phyloP scores from a whole-genome alignment of 2,888 invertebrate species.

The Slavum lentiscoides region DNA sequence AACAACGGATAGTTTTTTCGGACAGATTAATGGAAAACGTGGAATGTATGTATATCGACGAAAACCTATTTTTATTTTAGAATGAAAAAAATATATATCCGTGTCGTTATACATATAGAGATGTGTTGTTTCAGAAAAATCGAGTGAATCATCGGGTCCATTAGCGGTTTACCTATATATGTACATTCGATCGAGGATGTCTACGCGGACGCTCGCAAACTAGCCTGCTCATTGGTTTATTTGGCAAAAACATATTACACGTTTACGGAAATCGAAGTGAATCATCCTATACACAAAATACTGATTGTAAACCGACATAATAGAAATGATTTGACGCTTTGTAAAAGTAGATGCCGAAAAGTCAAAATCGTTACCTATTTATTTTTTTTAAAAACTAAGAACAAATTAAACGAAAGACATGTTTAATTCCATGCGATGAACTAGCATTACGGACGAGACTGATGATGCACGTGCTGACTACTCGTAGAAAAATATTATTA shows the following conservation, averaged over 20 bases:
- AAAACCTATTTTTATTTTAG: too few species aligned
- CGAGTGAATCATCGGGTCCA: background rate
- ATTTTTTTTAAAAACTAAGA: background rate
- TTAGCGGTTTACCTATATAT: background rate
- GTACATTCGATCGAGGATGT: too few species aligned
- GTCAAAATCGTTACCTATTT: too few species aligned
- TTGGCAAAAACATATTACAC: background rate
- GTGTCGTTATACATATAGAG: too few species aligned
- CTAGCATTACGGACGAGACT: background rate
- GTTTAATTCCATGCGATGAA: background rate
- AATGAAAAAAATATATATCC: too few species aligned
- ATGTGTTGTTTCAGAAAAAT: background rate
- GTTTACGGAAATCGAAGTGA: background rate
- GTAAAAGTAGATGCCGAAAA: background rate
- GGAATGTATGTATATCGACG: too few species aligned
- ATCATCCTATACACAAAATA: background rate
- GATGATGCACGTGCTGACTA: background rate
- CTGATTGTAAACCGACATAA: background rate
- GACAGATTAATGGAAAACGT: too few species aligned
- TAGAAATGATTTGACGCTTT: background rate
- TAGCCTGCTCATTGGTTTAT: background rate
- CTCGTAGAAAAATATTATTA: background rate
- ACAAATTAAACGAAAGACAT: background rate
- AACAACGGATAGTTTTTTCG: too few species aligned
- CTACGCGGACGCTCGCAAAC: background rate